Base-by-base conservation (phyloP, 2,888 invertebrate species). In the Dermolepida albohirtum region DNA sequence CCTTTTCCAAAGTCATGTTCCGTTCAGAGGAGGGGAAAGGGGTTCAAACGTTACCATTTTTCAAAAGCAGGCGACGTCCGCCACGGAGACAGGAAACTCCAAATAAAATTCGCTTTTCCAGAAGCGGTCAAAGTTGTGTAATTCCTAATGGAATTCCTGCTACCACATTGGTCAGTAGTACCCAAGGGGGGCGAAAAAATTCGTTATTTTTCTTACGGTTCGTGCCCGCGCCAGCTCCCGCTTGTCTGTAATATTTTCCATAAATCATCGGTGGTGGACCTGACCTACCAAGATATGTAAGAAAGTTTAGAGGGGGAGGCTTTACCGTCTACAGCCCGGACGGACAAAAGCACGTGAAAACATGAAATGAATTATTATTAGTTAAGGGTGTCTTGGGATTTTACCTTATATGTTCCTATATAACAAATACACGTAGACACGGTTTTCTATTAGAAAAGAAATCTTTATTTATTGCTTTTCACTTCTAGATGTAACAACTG, bases 221-320 rank as follows among this genome's bases (percentile, higher is more conserved):
- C 72, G 72, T 70, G 69, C 72, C 73, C 75, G 70, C 68, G 63
- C 71, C 65, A 64, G 27, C 62, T 50, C 65, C 64, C 70, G 75
- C 75, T 74, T 78, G 78, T 79, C 77, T 72, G 82, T 83, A 84
- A 84, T 83, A 84, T 84, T 84, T 84, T 83, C 82, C 84, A 84
- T 84, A 84, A 84, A 84, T 84, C 84, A 84, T 84, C 82, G 79
- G 72, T 69, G 78, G 76, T 76, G 78, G 78, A 80, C 79, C 79
- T 80, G 79, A 79, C 78, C 80, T 80, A 80, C 78, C 79, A 78
- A 74, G 74, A 73, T 71, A 73, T 76, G 76, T 75, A 77, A 76
- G 77, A 78, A 80, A 79, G 75, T 78, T 79, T 77, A 73, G 73
- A 74, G 76, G 77, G 74, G 74, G 73, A 71, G 74, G 77, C 75